phyloP scores from a whole-genome alignment of 2,797 vertebrate species.

The Pipistrellus pipistrellus region DNA sequence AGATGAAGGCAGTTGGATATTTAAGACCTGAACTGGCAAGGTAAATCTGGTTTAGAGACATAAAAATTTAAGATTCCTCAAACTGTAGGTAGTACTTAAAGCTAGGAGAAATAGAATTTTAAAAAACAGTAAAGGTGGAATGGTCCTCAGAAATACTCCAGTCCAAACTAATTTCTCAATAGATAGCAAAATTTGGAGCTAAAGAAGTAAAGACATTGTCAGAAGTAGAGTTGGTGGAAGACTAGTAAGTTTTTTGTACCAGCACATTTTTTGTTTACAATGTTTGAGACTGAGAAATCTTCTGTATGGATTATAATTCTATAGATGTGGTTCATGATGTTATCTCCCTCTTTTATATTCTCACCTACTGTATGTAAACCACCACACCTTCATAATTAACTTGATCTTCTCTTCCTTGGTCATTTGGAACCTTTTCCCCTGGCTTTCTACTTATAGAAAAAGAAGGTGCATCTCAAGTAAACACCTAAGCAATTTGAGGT shows the following conservation, averaged over 20 bases:
- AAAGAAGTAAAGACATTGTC: neutral
- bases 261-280: neutral
- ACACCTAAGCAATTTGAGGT: neutral
- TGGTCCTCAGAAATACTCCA: neutral
- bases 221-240: neutral
- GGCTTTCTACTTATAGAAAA: neutral
- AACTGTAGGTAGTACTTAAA: neutral
- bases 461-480: neutral
- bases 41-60: constrained; percentile 12
- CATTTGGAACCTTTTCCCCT: neutral
- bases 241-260: neutral
- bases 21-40: constrained; percentile 26
- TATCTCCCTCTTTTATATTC: neutral
- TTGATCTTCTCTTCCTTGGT: neutral
- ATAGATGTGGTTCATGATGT: neutral
- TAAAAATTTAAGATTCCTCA: neutral
- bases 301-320: neutral
- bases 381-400: neutral
- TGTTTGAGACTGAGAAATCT: neutral
- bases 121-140: constrained; percentile 47
- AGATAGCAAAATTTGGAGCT: neutral
- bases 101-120: neutral
- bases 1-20: neutral
- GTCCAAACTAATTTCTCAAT: constrained; percentile 15
- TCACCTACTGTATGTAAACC: neutral